A percentile compares a stretch with the other conserved stretches of the same genome.
These are phyloP conservation scores for Leucoraja erinaceus DNA, from an alignment of 2,113 vertebrate genomes.

Conservation along the genomic window DNA sequence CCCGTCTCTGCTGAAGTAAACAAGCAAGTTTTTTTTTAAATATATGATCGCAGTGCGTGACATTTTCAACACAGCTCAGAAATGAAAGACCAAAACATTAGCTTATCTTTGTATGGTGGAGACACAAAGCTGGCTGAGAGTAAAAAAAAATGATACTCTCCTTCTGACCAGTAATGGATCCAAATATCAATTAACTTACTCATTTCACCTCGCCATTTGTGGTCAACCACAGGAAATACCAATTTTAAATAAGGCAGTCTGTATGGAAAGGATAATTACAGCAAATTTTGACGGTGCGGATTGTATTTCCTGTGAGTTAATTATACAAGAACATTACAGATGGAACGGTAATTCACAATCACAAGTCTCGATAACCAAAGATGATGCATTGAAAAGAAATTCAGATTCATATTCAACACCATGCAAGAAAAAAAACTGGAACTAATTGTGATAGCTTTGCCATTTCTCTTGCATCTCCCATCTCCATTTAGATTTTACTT, in stretches of 20 bases:
- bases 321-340: not conserved
- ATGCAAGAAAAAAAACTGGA: no score
- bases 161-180: constrained; percentile 9
- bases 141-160: not conserved
- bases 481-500: no score
- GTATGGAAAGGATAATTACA: not conserved
- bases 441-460: not conserved
- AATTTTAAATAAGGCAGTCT: not conserved
- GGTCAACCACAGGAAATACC: not conserved
- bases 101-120: not conserved
- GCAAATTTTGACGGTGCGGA: not conserved
- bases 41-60: not conserved
- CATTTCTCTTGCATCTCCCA: not conserved
- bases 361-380: not conserved
- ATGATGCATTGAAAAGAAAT: not conserved
- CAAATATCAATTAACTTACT: not conserved
- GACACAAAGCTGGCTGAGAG: not conserved
- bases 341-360: not conserved
- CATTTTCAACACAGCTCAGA: not conserved
- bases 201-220: not conserved
- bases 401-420: no score
- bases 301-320: not conserved
- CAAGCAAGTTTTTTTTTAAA: no score
- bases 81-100: not conserved
- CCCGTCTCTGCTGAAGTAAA: not conserved